phyloP scores from a whole-genome alignment of 2,797 vertebrate genomes.

The Pseudotriccus pelzelni region DNA sequence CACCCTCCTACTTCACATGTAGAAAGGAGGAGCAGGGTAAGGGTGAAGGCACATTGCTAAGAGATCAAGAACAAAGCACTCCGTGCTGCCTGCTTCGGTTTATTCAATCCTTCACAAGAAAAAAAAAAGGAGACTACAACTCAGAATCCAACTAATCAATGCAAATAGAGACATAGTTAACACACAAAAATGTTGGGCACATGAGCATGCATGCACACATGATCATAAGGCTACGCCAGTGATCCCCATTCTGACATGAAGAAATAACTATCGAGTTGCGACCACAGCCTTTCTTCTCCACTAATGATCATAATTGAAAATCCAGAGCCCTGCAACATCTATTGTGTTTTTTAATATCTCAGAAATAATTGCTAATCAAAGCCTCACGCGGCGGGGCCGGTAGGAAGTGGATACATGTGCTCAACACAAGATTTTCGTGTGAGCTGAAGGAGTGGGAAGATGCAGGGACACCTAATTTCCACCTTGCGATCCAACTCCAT shows the following conservation, averaged over 20 bases:
- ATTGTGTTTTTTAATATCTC: slow-evolving; percentile 70
- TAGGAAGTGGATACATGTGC: slow-evolving; percentile 38
- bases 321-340: slow-evolving; percentile 51
- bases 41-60: not conserved
- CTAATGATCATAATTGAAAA: slow-evolving; percentile 40
- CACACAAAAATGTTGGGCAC: not conserved
- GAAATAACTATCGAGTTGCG: slow-evolving; percentile 32
- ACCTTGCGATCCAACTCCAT: slow-evolving; percentile 82
- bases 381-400: not conserved
- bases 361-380: slow-evolving; percentile 76
- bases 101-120: too few relatives aligned
- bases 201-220: not conserved
- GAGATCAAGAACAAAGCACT: not conserved
- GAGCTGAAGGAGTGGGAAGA: slow-evolving; percentile 69
- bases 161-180: not conserved
- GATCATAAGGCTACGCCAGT: not conserved
- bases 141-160: not conserved
- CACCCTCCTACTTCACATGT: fast-evolving
- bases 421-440: slow-evolving; percentile 64
- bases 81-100: not conserved
- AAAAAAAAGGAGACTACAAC: not conserved
- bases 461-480: slow-evolving; percentile 86
- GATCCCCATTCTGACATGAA: slow-evolving; percentile 7
- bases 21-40: not conserved
- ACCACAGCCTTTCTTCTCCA: not conserved